Conservation (phyloP, 2,888 invertebrate genomes). For the Norana najaformis region DNA sequence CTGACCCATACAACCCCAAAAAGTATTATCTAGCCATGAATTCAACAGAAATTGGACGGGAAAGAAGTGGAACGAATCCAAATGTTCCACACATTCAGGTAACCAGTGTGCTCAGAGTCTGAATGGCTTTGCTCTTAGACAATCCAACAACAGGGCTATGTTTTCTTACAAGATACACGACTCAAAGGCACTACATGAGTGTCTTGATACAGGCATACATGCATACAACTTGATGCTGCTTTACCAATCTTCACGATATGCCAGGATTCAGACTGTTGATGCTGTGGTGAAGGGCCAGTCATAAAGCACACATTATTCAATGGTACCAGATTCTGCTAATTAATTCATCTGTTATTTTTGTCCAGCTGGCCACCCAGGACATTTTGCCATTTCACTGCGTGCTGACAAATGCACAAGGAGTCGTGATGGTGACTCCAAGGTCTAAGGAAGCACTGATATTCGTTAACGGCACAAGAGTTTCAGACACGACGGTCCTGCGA, state of each 20-base stretch:
- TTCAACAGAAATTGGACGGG: slow-evolving; percentile 75
- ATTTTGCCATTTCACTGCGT: slow-evolving; percentile 89
- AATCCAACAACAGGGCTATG: background rate
- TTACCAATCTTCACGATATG: background rate
- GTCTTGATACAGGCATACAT: background rate
- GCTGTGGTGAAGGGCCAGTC: background rate
- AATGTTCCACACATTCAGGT: slow-evolving; percentile 64
- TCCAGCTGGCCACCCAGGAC: slow-evolving; percentile 78
- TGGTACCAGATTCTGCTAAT: background rate
- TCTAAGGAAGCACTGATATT: slow-evolving; percentile 82
- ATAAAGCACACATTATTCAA: background rate
- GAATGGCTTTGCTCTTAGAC: background rate
- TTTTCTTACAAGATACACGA: background rate
- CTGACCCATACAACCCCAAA: slow-evolving; percentile 65
- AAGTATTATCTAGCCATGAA: slow-evolving; percentile 69
- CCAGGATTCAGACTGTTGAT: background rate
- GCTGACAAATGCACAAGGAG: slow-evolving; percentile 84
- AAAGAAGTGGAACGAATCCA: slow-evolving; percentile 65
- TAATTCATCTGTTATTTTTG: slow-evolving; percentile 31
- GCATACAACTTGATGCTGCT: background rate
- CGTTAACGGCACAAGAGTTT: slow-evolving; percentile 88
- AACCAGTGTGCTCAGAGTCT: slow-evolving; percentile 14
- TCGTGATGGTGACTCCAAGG: slow-evolving; percentile 89
- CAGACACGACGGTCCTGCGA: slow-evolving; percentile 87
- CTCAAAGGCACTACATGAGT: background rate